Percentiles rank a stretch among this genome's conserved stretches.
Evolutionary conservation across 2,888 invertebrate species (phyloP).

Genomic region (Synergus japonicus): DNA sequence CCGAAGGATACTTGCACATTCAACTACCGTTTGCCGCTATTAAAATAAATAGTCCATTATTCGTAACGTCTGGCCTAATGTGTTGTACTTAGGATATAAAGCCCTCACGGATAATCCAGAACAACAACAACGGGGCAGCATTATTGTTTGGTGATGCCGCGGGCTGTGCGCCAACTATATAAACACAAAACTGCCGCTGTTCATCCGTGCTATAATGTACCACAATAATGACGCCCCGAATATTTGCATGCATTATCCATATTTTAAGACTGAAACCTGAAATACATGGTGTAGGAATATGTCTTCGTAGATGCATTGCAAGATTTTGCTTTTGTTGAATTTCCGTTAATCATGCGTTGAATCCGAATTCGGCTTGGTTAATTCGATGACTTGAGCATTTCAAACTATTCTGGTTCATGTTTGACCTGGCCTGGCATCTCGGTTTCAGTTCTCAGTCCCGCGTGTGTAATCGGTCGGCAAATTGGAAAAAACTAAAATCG

Average conservation of each 20-base stretch:
- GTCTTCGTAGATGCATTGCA: background rate
- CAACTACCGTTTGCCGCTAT: conserved; percentile 66
- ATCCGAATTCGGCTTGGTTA: conserved; percentile 10
- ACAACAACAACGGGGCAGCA: conserved; percentile 67
- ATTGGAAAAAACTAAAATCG: conserved; percentile 43
- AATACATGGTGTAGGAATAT: conserved; percentile 6
- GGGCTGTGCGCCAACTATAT: conserved; percentile 65
- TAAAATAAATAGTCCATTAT: conserved; percentile 74
- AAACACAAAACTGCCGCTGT: conserved; percentile 59
- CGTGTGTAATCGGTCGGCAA: conserved; percentile 36
- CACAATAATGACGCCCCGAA: conserved; percentile 53
- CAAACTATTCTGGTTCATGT: conserved; percentile 5
- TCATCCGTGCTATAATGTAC: conserved; percentile 46
- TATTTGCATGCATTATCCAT: conserved; percentile 62
- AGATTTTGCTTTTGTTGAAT: background rate
- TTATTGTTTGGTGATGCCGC: conserved; percentile 54
- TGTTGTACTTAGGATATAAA: conserved; percentile 64
- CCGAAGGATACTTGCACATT: conserved; percentile 59
- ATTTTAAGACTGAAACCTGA: conserved; percentile 41
- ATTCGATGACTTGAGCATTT: conserved; percentile 34
- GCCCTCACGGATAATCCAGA: conserved; percentile 70
- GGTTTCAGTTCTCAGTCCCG: background rate
- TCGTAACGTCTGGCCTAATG: conserved; percentile 62
- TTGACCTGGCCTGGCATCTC: background rate
- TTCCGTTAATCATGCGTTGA: conserved; percentile 15